These are phyloP conservation scores for Gallirallus australis DNA, from an alignment of 2,797 vertebrate species.

Conservation along the genomic window DNA sequence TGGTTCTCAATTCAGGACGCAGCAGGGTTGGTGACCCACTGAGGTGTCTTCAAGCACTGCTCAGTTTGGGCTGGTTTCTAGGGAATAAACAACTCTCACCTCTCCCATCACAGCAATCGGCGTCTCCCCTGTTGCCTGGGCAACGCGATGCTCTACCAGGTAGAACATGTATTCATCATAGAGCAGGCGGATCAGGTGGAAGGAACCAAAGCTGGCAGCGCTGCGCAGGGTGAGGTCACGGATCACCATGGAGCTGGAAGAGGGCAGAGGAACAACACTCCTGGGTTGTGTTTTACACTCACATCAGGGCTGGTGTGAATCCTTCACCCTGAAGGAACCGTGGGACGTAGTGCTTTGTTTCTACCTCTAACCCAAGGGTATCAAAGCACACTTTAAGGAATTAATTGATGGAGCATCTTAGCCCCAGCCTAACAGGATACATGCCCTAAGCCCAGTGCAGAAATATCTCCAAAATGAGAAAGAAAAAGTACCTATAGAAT, in stretches of 20 bases:
- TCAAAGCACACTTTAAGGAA: background rate
- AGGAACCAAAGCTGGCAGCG: slow-evolving; percentile 96
- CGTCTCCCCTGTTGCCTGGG: slow-evolving; percentile 94
- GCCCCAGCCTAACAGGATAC: background rate
- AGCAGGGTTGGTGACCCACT: rapidly evolving
- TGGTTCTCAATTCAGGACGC: background rate
- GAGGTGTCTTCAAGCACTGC: rapidly evolving
- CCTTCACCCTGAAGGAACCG: background rate
- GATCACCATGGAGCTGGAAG: slow-evolving; percentile 96
- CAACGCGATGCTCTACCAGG: slow-evolving; percentile 96
- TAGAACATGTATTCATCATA: slow-evolving; percentile 99
- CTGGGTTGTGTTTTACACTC: background rate
- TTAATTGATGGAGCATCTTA: background rate
- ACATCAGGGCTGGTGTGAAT: rapidly evolving
- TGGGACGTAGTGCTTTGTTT: background rate
- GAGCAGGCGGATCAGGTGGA: slow-evolving; percentile 96
- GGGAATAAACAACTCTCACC: slow-evolving; percentile 76
- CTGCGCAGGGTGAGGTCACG: slow-evolving; percentile 96
- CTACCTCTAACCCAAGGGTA: background rate
- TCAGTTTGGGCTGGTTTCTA: background rate
- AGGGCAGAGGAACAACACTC: background rate
- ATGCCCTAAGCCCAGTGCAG: background rate
- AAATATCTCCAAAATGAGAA: background rate
- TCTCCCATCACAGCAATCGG: slow-evolving; percentile 99
- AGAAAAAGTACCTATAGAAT: slow-evolving; percentile 90